phyloP scores from a whole-genome alignment of 2,888 invertebrate species.

The Lasioglossum malachurum region DNA sequence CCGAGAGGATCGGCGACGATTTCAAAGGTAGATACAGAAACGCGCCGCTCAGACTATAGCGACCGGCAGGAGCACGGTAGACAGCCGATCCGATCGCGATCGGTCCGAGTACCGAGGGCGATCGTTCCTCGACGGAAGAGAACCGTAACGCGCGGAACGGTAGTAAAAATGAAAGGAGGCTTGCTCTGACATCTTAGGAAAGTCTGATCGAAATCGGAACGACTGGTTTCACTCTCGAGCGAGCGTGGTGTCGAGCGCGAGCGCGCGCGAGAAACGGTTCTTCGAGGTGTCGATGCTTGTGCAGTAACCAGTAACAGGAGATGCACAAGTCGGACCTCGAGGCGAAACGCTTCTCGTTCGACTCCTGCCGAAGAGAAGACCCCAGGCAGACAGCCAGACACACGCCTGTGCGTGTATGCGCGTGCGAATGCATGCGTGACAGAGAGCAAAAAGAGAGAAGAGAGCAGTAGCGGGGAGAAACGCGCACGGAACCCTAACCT shows the following conservation, averaged over 20 bases:
- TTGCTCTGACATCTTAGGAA: slow-evolving; percentile 52
- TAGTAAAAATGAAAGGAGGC: slow-evolving; percentile 57
- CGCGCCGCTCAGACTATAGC: no score
- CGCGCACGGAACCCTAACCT: slow-evolving; percentile 79
- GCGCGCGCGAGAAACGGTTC: slow-evolving; percentile 68
- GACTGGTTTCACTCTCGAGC: slow-evolving; percentile 77
- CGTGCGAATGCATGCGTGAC: slow-evolving; percentile 58
- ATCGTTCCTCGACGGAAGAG: neutral
- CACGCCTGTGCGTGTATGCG: slow-evolving; percentile 24
- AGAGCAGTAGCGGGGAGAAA: slow-evolving; percentile 49
- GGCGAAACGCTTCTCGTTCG: slow-evolving; percentile 3
- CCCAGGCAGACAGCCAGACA: neutral
- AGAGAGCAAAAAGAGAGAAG: neutral
- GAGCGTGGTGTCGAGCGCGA: slow-evolving; percentile 64
- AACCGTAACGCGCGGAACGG: neutral
- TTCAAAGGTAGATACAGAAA: neutral
- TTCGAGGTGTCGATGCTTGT: slow-evolving; percentile 64
- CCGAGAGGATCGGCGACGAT: no score
- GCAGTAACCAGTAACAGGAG: slow-evolving; percentile 12
- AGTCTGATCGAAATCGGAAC: slow-evolving; percentile 74
- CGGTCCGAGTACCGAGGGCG: neutral
- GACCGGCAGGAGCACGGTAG: no score
- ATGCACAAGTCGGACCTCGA: neutral
- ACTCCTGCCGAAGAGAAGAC: neutral
- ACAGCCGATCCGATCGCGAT: neutral